Evolutionary conservation across 2,888 invertebrate genomes (phyloP).

Genomic region (Clistopyga incitator): DNA sequence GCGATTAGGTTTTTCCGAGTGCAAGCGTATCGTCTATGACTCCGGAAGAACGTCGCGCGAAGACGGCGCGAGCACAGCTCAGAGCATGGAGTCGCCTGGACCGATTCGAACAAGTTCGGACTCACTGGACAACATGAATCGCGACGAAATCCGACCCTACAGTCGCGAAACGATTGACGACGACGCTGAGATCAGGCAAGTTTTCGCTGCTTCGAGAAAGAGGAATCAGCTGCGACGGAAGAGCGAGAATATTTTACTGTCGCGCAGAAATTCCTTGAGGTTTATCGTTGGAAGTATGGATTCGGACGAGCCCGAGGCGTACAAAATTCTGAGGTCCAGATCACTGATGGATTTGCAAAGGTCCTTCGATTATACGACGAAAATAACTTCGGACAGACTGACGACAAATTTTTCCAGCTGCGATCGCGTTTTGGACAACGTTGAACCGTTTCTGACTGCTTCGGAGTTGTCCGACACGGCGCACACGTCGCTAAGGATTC

Average conservation of each 20-base stretch:
- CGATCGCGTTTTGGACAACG: slow-evolving; percentile 27
- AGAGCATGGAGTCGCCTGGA: slow-evolving; percentile 56
- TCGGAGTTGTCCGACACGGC: slow-evolving; percentile 39
- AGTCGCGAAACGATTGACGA: slow-evolving; percentile 62
- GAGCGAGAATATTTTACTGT: slow-evolving; percentile 77
- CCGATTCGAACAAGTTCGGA: slow-evolving; percentile 52
- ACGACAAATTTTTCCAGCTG: slow-evolving; percentile 23
- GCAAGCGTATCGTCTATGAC: slow-evolving; percentile 77
- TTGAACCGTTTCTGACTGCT: slow-evolving; percentile 14
- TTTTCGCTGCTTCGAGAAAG: slow-evolving; percentile 47
- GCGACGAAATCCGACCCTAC: slow-evolving; percentile 58
- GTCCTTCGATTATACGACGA: slow-evolving; percentile 49
- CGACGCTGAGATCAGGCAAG: slow-evolving; percentile 52
- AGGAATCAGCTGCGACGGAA: slow-evolving; percentile 63
- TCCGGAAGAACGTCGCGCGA: slow-evolving; percentile 78
- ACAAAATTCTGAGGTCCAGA: slow-evolving; percentile 73
- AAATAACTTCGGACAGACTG: background rate
- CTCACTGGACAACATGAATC: slow-evolving; percentile 55
- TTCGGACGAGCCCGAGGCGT: slow-evolving; percentile 44
- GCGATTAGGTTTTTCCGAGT: slow-evolving; percentile 76
- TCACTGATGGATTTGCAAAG: slow-evolving; percentile 78
- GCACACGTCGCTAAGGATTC: background rate
- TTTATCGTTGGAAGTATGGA: slow-evolving; percentile 68
- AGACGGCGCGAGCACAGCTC: slow-evolving; percentile 52
- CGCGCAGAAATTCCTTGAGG: slow-evolving; percentile 72